Conservation (phyloP, 1,140 invertebrate species). For the Drosophila pallidifrons region DNA sequence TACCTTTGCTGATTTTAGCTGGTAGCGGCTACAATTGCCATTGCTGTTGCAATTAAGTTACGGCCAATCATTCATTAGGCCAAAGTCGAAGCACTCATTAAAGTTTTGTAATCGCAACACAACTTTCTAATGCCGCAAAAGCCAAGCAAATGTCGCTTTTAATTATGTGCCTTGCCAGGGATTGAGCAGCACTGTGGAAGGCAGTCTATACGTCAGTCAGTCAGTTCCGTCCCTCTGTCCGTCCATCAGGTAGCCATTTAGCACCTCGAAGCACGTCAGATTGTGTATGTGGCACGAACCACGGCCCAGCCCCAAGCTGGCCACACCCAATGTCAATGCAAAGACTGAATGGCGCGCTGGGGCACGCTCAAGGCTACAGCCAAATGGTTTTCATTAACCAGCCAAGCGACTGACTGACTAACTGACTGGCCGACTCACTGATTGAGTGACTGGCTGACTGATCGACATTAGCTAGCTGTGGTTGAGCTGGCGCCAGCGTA, state of each 20-base stretch:
- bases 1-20: constrained; percentile 38
- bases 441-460: constrained; percentile 46
- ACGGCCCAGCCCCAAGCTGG: constrained; percentile 32
- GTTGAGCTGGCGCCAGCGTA: constrained; percentile 48
- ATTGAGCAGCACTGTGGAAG: constrained; percentile 35
- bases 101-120: constrained; percentile 76
- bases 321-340: constrained; percentile 71
- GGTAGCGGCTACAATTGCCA: constrained; percentile 45
- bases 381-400: constrained; percentile 47
- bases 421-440: constrained; percentile 22
- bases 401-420: neutral
- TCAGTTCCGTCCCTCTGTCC: constrained; percentile 18
- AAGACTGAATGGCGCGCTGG: constrained; percentile 60
- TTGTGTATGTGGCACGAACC: constrained; percentile 25
- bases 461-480: constrained; percentile 55
- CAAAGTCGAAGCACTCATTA: constrained; percentile 65
- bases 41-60: constrained; percentile 66
- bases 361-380: constrained; percentile 73
- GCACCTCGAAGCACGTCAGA: constrained; percentile 74
- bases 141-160: constrained; percentile 74
- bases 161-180: constrained; percentile 66
- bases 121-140: constrained; percentile 73
- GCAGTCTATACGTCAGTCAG: neutral
- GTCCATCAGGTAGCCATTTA: constrained; percentile 58
- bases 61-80: constrained; percentile 78